Percentiles rank a stretch among this genome's conserved stretches.
These are phyloP conservation scores for Norana najaformis DNA, from an alignment of 2,888 invertebrate genomes.

Conservation along the genomic window DNA sequence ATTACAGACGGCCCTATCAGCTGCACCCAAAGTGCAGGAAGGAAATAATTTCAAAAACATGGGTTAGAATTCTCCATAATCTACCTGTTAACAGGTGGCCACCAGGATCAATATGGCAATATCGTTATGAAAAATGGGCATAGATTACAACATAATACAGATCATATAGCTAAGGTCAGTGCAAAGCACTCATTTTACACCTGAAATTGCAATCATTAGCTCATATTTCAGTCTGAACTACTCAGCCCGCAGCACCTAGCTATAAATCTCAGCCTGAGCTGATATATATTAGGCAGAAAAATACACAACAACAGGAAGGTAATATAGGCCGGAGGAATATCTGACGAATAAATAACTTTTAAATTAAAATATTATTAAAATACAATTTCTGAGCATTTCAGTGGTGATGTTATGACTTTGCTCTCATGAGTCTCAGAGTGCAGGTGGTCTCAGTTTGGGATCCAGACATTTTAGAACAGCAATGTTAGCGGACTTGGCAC, in stretches of 20 bases:
- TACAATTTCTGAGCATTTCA: background rate
- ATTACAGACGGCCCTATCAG: background rate
- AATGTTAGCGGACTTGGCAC: no score
- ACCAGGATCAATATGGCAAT: background rate
- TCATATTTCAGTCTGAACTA: background rate
- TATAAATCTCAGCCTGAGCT: background rate
- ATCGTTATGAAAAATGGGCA: background rate
- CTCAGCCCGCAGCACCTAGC: background rate
- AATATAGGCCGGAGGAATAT: no score
- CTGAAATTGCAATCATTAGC: conserved; percentile 9
- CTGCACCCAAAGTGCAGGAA: background rate
- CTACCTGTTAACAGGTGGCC: background rate
- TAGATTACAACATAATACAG: background rate
- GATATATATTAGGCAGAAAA: background rate
- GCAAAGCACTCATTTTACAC: background rate
- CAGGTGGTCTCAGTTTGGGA: no score
- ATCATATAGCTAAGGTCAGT: no score
- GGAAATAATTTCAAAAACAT: conserved; percentile 10
- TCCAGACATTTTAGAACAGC: no score
- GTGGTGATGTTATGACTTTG: no score
- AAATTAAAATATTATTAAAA: background rate
- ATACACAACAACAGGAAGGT: background rate
- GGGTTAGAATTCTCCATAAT: background rate
- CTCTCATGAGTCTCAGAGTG: no score
- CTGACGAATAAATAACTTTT: background rate